Base-by-base conservation (phyloP, 2,888 invertebrate genomes). In the Acrocera orbiculus region DNA sequence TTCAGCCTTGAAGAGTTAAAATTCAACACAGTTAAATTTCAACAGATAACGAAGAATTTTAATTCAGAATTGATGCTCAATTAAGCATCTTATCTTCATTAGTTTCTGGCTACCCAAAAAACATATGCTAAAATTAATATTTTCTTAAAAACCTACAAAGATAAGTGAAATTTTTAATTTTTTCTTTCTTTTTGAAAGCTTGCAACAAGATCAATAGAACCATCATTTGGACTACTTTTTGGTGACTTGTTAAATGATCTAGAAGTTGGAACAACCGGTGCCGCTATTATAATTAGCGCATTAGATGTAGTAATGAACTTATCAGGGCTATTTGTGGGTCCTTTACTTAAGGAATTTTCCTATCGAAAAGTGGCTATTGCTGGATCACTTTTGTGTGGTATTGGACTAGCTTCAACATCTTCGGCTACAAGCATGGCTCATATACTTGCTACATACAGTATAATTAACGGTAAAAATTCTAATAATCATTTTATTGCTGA, bases 211-310 rank as follows among this genome's bases (percentile, higher is more conserved):
- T 77, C 80, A 16, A 66, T 82, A 49, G 82, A 82, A 54, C 80
- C 81, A 34, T 81, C 80, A 2, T 81, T 81, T 49, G 80, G 80
- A 28, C 63, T 81, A 32, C 66, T 81, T n/a, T 81, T 81, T 53
- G 75, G 76, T 46, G 79, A 80, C 53, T 61, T 77, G 23, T 58
- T 81, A 34, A 64, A 64, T 36, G 71, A 75, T 37, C 64, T 80
- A 20, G 64, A 68, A n/a, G 75, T 79, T 30, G 72, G 71, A 43
- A 80, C 80, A 2, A 78, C 78, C 0, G 76, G 78, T 27, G 75
- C 78, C 0, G 73, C 80, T 4, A 58, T 80, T 34, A 78, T 81
- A 46, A 74, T 76, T 61, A 77, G 80, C 56, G 70, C 76, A 16
- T 61, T 78, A 47, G 80, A 80, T 54, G 75, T 76, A 5, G 74